Conservation (phyloP, 2,888 invertebrate species). For the Clivina fossor region DNA sequence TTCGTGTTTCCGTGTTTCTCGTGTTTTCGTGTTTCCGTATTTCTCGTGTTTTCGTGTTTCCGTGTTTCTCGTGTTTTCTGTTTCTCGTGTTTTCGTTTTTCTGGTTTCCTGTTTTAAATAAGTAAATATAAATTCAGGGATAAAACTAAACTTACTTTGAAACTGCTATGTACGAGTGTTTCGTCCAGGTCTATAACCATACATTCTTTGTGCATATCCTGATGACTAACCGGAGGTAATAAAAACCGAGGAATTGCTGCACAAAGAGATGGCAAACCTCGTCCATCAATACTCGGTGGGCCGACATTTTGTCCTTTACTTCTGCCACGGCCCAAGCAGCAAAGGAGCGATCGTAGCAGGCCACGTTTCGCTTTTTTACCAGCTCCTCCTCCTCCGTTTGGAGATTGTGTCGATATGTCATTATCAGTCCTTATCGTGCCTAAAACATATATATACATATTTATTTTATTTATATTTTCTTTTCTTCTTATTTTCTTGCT, state of each 20-base stretch:
- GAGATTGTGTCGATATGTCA: slow-evolving; percentile 50
- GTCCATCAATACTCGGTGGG: slow-evolving; percentile 55
- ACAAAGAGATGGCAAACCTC: slow-evolving; percentile 51
- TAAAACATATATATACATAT: too few relatives aligned
- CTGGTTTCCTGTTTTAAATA: too few relatives aligned
- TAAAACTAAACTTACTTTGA: too few relatives aligned
- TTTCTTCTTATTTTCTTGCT: too few relatives aligned
- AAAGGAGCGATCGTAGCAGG: slow-evolving; percentile 81
- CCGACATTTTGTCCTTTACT: slow-evolving; percentile 50
- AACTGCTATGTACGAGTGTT: slow-evolving; percentile 99
- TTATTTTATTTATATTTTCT: too few relatives aligned
- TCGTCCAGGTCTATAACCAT: slow-evolving; percentile 99
- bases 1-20: too few relatives aligned
- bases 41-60: too few relatives aligned
- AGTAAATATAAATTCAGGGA: too few relatives aligned
- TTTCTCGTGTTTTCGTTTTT: too few relatives aligned
- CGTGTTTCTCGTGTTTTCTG: too few relatives aligned
- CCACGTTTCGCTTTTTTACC: slow-evolving; percentile 64
- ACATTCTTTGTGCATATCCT: slow-evolving; percentile 97
- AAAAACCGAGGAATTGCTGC: slow-evolving; percentile 75
- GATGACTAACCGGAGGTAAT: slow-evolving; percentile 85
- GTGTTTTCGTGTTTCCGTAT: too few relatives aligned
- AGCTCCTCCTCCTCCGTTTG: slow-evolving; percentile 51
- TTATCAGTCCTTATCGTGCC: slow-evolving; percentile 48
- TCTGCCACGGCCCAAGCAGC: slow-evolving; percentile 69